Percentiles rank a stretch among this genome's conserved stretches.
These are phyloP conservation scores for Lucilia cuprina DNA, from an alignment of 1,140 invertebrate species.

Conservation along the genomic window DNA sequence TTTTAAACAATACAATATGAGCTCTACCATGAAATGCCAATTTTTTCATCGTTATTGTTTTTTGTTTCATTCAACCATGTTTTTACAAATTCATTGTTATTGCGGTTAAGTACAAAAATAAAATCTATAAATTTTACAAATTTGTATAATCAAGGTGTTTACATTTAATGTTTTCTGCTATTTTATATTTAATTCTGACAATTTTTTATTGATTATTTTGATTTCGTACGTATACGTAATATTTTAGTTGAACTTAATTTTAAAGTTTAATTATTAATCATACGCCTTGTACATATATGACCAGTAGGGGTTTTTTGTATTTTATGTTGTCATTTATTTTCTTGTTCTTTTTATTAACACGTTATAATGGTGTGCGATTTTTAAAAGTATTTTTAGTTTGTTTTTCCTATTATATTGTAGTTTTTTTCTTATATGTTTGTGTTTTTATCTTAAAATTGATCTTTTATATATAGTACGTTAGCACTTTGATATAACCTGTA, in stretches of 20 bases:
- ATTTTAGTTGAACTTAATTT: not conserved
- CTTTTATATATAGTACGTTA: no score
- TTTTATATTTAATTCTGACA: not conserved
- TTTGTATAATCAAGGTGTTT: not conserved
- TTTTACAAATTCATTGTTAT: slow-evolving; percentile 5
- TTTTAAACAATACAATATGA: not conserved
- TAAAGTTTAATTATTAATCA: not conserved
- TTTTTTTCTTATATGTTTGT: no score
- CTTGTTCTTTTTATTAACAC: no score
- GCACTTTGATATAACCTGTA: no score
- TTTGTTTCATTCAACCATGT: not conserved
- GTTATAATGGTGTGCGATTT: no score
- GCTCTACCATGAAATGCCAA: not conserved
- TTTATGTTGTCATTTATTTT: no score
- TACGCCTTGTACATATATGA: not conserved
- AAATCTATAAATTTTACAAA: not conserved
- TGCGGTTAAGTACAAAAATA: not conserved
- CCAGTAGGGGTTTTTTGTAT: no score
- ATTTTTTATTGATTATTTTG: not conserved
- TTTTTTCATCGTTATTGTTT: not conserved
- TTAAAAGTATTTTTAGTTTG: no score
- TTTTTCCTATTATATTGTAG: no score
- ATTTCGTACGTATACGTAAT: not conserved
- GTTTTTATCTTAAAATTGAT: no score
- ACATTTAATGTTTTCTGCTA: not conserved